These are phyloP conservation scores for Mandrillus leucophaeus DNA, from an alignment of 2,113 vertebrate genomes.

Conservation along the genomic window DNA sequence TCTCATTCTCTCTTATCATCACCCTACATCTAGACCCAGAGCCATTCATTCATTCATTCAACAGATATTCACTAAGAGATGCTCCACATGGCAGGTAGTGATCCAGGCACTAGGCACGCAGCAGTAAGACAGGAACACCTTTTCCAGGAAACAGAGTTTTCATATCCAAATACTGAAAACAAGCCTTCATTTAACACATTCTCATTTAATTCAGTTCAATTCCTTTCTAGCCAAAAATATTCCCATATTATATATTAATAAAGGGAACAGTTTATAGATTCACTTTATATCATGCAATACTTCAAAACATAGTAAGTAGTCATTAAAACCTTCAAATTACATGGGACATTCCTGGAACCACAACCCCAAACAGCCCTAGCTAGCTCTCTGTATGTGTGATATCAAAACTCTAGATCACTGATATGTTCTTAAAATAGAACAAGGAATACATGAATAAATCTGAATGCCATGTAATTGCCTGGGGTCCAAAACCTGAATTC, in stretches of 20 bases:
- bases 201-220: not conserved
- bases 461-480: not conserved
- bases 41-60: not conserved
- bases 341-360: not conserved
- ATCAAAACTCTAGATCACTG: not conserved
- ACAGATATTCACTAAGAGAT: not conserved
- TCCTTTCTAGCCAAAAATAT: constrained; percentile 19
- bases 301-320: not conserved
- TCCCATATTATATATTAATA: not conserved
- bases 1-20: not conserved
- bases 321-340: constrained; percentile 39
- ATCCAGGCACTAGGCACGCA: not conserved
- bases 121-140: not conserved
- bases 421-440: not conserved
- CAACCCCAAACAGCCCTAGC: not conserved
- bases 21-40: not conserved
- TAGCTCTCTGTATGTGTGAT: not conserved
- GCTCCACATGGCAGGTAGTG: not conserved
- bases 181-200: not conserved
- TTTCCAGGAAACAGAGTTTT: not conserved
- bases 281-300: not conserved
- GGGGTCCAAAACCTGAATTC: not conserved
- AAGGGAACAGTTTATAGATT: not conserved
- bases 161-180: not conserved
- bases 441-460: not conserved